phyloP scores from a whole-genome alignment of 2,113 vertebrate species.

The Mandrillus leucophaeus region DNA sequence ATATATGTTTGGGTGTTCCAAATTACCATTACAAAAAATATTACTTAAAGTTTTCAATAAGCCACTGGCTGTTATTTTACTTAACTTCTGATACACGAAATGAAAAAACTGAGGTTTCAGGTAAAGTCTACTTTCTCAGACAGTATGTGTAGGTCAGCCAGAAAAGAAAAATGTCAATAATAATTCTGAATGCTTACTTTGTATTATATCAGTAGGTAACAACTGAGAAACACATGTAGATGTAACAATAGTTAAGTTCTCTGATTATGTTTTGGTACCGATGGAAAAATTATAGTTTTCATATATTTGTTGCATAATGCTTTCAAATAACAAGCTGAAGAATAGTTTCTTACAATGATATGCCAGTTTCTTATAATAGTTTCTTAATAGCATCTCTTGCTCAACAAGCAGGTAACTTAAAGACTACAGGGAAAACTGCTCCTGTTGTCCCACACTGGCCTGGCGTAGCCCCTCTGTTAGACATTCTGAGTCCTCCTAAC shows the following conservation, averaged over 20 bases:
- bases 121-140: background rate
- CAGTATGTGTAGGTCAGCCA: background rate
- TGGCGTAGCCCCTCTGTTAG: background rate
- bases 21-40: constrained; percentile 6
- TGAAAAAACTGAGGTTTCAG: background rate
- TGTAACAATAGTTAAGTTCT: background rate
- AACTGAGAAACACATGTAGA: background rate
- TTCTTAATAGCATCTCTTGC: background rate
- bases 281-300: background rate
- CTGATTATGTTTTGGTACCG: background rate
- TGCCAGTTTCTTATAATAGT: background rate
- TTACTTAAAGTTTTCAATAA: background rate
- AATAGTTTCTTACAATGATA: background rate
- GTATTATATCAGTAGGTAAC: background rate
- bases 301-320: background rate
- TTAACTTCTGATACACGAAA: constrained; percentile 3
- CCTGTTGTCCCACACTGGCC: background rate
- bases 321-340: background rate
- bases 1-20: background rate
- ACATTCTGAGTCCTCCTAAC: background rate
- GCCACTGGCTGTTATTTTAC: background rate
- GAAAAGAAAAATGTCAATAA: background rate
- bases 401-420: background rate
- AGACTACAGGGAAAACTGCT: background rate
- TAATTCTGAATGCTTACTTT: background rate